These are phyloP conservation scores for Carassius auratus DNA, from an alignment of 2,113 vertebrate species.

Conservation along the genomic window DNA sequence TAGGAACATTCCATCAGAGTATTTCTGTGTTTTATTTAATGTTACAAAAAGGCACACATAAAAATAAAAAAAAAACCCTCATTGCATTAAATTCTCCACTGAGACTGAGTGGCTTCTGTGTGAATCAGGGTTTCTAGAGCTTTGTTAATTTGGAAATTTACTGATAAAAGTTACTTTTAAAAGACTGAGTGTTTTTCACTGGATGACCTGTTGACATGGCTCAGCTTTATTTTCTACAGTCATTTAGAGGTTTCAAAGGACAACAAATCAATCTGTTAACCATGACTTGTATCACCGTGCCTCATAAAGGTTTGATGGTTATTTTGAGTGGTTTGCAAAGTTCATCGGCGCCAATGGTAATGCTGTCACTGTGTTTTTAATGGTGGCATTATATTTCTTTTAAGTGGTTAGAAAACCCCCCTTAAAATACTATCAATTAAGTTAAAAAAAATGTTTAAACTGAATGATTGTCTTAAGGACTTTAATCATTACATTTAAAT, in stretches of 20 bases:
- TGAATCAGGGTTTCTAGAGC: not conserved
- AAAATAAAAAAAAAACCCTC: too few species aligned
- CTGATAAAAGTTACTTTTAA: not conserved
- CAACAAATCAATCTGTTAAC: slow-evolving; percentile 16
- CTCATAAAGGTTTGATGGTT: not conserved
- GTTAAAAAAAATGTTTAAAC: not conserved
- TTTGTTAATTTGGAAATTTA: slow-evolving; percentile 6
- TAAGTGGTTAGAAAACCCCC: not conserved
- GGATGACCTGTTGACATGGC: not conserved
- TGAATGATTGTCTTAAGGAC: not conserved
- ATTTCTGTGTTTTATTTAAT: not conserved
- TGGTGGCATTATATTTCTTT: not conserved
- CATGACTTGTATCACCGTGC: not conserved
- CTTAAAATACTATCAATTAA: not conserved
- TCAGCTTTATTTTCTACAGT: not conserved
- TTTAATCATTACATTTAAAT: not conserved
- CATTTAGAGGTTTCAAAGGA: not conserved
- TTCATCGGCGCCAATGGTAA: not conserved
- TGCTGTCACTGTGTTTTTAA: not conserved
- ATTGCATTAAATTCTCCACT: not conserved
- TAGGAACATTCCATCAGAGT: slow-evolving; percentile 33
- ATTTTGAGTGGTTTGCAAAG: not conserved
- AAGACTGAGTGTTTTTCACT: not conserved
- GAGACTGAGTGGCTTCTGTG: not conserved
- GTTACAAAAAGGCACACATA: not conserved